Percentiles rank a stretch among this genome's conserved stretches.
These are phyloP conservation scores for Gobio gobio DNA, from an alignment of 2,113 vertebrate species.

Conservation along the genomic window DNA sequence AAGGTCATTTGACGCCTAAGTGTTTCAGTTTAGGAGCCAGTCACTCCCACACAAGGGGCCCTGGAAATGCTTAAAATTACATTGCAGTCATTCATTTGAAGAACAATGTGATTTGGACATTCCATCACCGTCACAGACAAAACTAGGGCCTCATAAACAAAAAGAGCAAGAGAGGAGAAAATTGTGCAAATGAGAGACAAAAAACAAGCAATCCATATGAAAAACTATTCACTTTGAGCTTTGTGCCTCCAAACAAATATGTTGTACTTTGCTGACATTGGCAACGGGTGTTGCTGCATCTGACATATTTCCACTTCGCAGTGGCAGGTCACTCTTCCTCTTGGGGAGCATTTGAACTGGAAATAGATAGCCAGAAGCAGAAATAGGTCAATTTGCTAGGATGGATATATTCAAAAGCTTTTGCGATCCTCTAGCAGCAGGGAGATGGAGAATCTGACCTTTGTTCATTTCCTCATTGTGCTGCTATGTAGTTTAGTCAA, in stretches of 20 bases:
- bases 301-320: neutral
- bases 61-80: neutral
- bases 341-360: neutral
- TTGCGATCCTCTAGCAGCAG: neutral
- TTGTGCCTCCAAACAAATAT: neutral
- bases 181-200: neutral
- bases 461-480: slow-evolving; percentile 4
- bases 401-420: neutral
- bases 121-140: neutral
- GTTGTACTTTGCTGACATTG: neutral
- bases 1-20: neutral
- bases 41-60: neutral
- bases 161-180: neutral
- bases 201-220: neutral
- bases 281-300: neutral
- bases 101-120: neutral
- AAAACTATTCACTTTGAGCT: neutral
- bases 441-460: neutral
- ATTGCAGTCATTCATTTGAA: neutral
- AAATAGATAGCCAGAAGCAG: slow-evolving; percentile 12
- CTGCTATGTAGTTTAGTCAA: neutral
- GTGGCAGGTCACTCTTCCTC: neutral
- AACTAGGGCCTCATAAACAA: neutral
- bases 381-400: neutral
- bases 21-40: neutral